Evolutionary conservation across 2,113 vertebrate genomes (phyloP).

Genomic region (Festucalex cinctus): DNA sequence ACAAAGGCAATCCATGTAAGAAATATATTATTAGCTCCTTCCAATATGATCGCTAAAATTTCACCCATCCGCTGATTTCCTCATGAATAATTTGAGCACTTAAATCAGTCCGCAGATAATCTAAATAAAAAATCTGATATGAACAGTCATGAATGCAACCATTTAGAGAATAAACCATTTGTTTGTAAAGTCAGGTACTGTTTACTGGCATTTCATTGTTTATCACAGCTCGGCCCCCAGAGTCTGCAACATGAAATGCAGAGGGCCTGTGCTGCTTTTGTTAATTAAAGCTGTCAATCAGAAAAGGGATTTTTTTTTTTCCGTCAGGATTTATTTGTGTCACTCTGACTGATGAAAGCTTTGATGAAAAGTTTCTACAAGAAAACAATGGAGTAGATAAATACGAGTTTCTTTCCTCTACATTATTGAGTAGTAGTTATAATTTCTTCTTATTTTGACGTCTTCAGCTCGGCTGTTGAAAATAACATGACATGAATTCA

Average conservation of each 20-base stretch:
- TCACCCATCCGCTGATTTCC: background rate
- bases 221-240: slow-evolving; percentile 48
- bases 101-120: slow-evolving; percentile 9
- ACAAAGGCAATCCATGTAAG: no score
- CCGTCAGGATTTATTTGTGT: slow-evolving; percentile 61
- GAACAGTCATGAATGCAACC: slow-evolving; percentile 42
- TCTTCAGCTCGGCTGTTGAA: background rate
- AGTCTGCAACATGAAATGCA: slow-evolving; percentile 59
- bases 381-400: slow-evolving; percentile 59
- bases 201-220: slow-evolving; percentile 59
- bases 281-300: slow-evolving; percentile 75
- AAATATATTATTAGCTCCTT: background rate
- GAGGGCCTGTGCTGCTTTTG: slow-evolving; percentile 47
- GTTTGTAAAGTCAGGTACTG: slow-evolving; percentile 51
- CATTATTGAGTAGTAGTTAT: slow-evolving; percentile 37
- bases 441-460: background rate
- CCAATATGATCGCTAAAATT: background rate
- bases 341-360: slow-evolving; percentile 70
- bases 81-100: background rate
- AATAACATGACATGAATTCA: background rate
- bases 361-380: slow-evolving; percentile 53
- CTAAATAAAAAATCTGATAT: slow-evolving; percentile 41
- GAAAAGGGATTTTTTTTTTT: slow-evolving; percentile 41
- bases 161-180: slow-evolving; percentile 62
- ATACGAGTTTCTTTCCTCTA: slow-evolving; percentile 28